phyloP scores from a whole-genome alignment of 2,113 vertebrate genomes.

The Neolamprologus toae region DNA sequence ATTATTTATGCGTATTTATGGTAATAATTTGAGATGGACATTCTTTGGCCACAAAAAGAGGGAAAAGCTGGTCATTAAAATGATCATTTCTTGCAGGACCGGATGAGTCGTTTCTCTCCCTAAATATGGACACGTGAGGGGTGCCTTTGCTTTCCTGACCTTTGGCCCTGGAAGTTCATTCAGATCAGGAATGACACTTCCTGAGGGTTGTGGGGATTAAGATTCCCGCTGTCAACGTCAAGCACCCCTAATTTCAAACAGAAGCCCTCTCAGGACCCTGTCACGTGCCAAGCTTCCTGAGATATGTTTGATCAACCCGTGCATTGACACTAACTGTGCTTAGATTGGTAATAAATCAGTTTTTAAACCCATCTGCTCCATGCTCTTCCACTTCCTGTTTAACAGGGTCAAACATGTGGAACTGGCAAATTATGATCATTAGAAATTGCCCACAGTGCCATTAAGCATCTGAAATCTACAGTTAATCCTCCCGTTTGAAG shows the following conservation, averaged over 20 bases:
- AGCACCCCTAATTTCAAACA: neutral
- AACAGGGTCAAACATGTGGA: constrained; percentile 1
- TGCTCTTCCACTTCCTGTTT: neutral
- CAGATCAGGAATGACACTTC: neutral
- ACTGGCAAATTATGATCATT: constrained; percentile 8
- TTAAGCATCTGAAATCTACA: neutral
- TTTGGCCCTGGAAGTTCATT: neutral
- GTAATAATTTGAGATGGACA: neutral
- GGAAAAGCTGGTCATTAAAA: neutral
- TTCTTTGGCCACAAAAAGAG: neutral
- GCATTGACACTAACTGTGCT: neutral
- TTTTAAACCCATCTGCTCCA: neutral
- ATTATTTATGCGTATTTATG: neutral
- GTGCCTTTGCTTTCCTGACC: neutral
- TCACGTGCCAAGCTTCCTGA: neutral
- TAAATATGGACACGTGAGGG: neutral
- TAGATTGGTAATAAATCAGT: neutral
- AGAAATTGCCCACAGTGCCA: neutral
- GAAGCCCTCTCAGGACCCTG: constrained; percentile 8
- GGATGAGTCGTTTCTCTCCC: neutral
- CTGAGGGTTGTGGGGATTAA: neutral
- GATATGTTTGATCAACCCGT: neutral
- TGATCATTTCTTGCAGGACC: neutral
- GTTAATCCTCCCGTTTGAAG: neutral
- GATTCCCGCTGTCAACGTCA: neutral